Conservation (phyloP, 2,888 invertebrate species). For the Mallateleia sp. region DNA sequence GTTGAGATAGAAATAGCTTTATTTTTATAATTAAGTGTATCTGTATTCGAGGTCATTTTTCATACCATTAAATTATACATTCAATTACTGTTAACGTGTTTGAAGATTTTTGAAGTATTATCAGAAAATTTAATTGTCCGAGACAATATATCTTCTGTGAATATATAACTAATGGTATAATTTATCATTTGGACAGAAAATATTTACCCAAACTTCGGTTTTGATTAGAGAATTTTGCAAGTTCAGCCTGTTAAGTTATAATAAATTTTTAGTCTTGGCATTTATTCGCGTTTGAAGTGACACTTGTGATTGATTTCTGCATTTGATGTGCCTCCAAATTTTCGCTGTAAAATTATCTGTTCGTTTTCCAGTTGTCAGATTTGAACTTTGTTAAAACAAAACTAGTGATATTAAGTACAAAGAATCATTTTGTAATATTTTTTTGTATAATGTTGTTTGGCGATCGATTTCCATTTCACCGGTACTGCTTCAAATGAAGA, state of each 20-base stretch:
- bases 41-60: no score
- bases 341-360: background rate
- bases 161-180: background rate
- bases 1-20: no score
- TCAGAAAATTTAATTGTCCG: no score
- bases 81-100: background rate
- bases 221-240: background rate
- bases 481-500: background rate
- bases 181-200: background rate
- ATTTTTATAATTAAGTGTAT: no score
- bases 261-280: slow-evolving; percentile 1
- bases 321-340: background rate
- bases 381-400: background rate
- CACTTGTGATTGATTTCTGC: slow-evolving; percentile 1
- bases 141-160: background rate
- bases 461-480: background rate
- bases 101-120: background rate
- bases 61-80: no score
- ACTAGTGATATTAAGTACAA: background rate
- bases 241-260: background rate
- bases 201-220: background rate
- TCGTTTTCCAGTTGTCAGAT: background rate
- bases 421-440: background rate
- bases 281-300: slow-evolving; percentile 6
- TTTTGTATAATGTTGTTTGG: background rate